Evolutionary conservation across 1,140 invertebrate genomes (phyloP), one percentile per base, ranked within the genome.

Genomic region (Geopemphigus sp.): DNA sequence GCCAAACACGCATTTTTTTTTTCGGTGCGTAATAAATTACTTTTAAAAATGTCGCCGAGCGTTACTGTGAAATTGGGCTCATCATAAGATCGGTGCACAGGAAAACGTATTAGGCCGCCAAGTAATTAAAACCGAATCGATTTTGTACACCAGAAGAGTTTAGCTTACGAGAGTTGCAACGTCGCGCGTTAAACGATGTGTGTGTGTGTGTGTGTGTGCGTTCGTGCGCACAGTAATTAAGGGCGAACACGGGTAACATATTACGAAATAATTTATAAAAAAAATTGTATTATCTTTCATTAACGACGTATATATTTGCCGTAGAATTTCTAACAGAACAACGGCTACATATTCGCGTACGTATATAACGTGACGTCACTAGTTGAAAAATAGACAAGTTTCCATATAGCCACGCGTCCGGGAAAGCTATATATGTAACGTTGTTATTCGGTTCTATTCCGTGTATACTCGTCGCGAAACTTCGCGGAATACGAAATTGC

Each of bases 1-100:
- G 74, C 74, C 56, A 61, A 47, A 78, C 56, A 78, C 54, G 63
- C 47, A 72, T 72, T 54, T 72, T 78, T 61, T 59, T 76, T 39
- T 56, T 63, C 54, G 3, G 8, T 8, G n/a, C 74, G 47, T 50
- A 63, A 76, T 59, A 76, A 78, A 78, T 78, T 78, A 78, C 74
- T 78, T 63, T 63, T n/a, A n/a, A 63, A 78, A 78, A 78, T 29
- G 57, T 74, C 72, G 29, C 56, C 24, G 32, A 59, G 26, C 53
- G 54, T 72, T 72, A 54, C 68, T 72, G 47, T 72, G 24, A 72
- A 72, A 54, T 72, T 29, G 24, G 47, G 24, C 47, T 72, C n/a
- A 57, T 74, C 72, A 10, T 57, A 74, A 74, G 14, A 57, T 56
- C 17, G 19, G n/a, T 57, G 32, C 32, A 8, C 32, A 8, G 8